Evolutionary conservation across 2,113 vertebrate genomes (phyloP).

Genomic region (Ceratotherium simum): DNA sequence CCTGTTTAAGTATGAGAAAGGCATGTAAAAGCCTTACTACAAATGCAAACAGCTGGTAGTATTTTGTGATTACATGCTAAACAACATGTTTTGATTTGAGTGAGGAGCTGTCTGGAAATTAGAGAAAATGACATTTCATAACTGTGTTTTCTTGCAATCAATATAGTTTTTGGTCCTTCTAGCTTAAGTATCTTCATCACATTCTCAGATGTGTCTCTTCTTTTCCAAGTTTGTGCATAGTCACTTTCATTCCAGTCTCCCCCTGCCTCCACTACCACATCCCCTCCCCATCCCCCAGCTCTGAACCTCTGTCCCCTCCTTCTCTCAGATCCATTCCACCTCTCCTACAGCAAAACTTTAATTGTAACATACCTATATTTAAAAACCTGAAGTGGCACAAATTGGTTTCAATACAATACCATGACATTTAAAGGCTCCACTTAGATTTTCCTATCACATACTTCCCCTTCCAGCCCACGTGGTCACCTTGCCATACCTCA

Average conservation of each 20-base stretch:
- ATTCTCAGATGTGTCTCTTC: not conserved
- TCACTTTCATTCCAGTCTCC: not conserved
- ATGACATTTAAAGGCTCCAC: not conserved
- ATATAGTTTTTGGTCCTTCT: not conserved
- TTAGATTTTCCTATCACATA: not conserved
- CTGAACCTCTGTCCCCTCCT: not conserved
- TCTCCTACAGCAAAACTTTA: not conserved
- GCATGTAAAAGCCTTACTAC: conserved; percentile 28
- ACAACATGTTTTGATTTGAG: conserved; percentile 65
- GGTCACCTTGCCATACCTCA: not conserved
- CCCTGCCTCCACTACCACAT: not conserved
- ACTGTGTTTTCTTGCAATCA: conserved; percentile 42
- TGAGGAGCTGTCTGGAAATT: conserved; percentile 46
- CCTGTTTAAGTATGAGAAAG: conserved; percentile 30
- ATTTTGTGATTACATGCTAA: conserved; percentile 37
- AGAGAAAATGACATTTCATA: not conserved
- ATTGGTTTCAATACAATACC: not conserved
- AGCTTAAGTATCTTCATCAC: not conserved
- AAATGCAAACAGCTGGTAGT: conserved; percentile 63
- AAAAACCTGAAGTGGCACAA: not conserved
- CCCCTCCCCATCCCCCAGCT: no score
- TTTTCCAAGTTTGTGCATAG: not conserved
- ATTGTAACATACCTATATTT: not conserved
- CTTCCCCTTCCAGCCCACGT: not conserved
- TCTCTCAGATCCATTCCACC: not conserved